Evolutionary conservation across 2,888 invertebrate species (phyloP).

Genomic region (Frankliniella intonsa): DNA sequence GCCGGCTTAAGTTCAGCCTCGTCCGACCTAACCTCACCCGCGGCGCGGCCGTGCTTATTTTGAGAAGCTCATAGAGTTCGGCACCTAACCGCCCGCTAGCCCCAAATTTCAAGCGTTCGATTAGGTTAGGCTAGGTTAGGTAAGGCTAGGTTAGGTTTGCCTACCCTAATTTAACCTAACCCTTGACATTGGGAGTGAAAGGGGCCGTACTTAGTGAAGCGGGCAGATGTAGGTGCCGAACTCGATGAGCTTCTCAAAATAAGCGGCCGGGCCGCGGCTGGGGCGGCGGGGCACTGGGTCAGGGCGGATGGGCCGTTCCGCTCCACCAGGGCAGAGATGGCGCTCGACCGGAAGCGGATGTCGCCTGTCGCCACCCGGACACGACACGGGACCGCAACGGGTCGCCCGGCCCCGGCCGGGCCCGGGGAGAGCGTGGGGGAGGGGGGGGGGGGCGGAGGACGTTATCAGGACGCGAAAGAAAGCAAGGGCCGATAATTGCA

Average conservation of each 20-base stretch:
- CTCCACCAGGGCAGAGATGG: neutral
- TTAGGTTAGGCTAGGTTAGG: too few species aligned
- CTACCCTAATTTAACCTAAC: too few species aligned
- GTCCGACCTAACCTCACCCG: too few species aligned
- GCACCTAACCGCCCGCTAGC: too few species aligned
- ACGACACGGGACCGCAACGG: neutral
- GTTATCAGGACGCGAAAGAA: neutral
- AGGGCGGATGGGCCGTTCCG: neutral
- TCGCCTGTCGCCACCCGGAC: conserved; percentile 23
- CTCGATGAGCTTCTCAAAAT: too few species aligned
- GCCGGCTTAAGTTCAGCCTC: neutral
- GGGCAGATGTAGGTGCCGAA: too few species aligned
- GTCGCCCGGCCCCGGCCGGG: neutral
- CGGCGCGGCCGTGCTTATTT: too few species aligned
- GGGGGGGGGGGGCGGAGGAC: neutral
- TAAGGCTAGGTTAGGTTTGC: too few species aligned
- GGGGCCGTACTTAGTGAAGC: too few species aligned
- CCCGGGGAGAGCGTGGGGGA: neutral
- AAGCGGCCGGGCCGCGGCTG: neutral
- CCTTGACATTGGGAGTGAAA: neutral
- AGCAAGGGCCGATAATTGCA: neutral
- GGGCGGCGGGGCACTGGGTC: too few species aligned
- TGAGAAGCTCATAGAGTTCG: too few species aligned
- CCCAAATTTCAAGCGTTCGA: too few species aligned
- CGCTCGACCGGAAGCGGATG: neutral